Base-by-base conservation (phyloP, 2,888 invertebrate genomes). In the Diachrysia chrysitis region DNA sequence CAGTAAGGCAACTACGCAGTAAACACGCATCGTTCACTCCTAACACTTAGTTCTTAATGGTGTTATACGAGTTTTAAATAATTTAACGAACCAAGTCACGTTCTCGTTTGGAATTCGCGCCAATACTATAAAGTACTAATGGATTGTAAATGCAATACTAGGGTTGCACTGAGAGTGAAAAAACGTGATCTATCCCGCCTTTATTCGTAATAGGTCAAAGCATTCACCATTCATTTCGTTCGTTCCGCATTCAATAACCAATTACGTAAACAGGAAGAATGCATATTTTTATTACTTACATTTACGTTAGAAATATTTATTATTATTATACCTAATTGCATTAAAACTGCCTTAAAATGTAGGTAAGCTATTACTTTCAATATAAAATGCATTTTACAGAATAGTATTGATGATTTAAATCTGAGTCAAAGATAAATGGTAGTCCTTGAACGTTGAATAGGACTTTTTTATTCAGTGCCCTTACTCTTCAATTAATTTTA, bases 1-100 rank as follows among this genome's bases (percentile, higher is more conserved):
- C 58, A 60, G 69, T 62, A 48, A 14, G 46, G 51, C 21, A 76
- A 83, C 73, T 75, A 65, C 73, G 83, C 78, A 76, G 63, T 63
- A 55, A 67, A 14, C 53, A 65, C 57, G 42, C 60, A 61, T 71
- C 65, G 66, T 51, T 12, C 54, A 78, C 82, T 82, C 70, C 81
- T 79, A 69, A 60, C 70, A 84, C 82, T 83, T 81, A 79, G 79
- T 83, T 72, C 76, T 75, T 75, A 73, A 79, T 80, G 63, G 71
- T 23, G 61, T 61, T 78, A 66, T 35, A 55, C 37, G 58, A 54
- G 66, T n/a, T 70, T 70, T 66, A 77, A 78, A 76, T 73, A 73
- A 72, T 83, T 77, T 72, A 63, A 64, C 73, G 73, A 21, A 67
- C 7, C 71, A 35, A 74, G 78, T 80, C 85, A 85, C 84, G 83